These are phyloP conservation scores for Anolis apletophallus DNA, from an alignment of 2,797 vertebrate species.

Conservation along the genomic window DNA sequence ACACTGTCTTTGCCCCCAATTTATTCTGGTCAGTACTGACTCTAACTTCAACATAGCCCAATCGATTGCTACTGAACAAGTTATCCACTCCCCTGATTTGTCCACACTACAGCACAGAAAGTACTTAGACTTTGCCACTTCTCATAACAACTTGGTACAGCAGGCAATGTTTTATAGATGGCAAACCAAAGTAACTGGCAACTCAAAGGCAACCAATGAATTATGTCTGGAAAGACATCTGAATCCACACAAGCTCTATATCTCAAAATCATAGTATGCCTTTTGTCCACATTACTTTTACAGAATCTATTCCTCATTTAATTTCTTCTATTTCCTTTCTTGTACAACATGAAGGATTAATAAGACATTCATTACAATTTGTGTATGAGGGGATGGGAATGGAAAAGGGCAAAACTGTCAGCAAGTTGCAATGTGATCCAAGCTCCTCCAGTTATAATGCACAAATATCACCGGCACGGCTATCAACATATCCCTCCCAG, in stretches of 20 bases:
- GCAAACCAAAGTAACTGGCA: not conserved
- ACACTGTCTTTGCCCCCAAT: too few relatives aligned
- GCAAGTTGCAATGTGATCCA: not conserved
- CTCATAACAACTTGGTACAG: not conserved
- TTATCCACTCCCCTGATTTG: not conserved
- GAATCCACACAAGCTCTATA: not conserved
- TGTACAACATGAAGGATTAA: not conserved
- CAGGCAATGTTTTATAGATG: not conserved
- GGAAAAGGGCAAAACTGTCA: conserved; percentile 26
- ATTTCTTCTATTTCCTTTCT: conserved; percentile 12
- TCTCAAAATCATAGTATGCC: not conserved
- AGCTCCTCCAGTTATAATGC: not conserved
- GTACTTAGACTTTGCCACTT: not conserved
- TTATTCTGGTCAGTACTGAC: not conserved
- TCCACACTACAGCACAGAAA: not conserved
- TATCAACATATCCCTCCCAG: conserved; percentile 46
- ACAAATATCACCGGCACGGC: conserved; percentile 20
- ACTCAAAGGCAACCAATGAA: not conserved
- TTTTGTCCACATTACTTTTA: not conserved
- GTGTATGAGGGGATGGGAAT: not conserved
- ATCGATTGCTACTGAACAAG: not conserved
- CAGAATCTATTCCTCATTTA: not conserved
- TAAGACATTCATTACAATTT: not conserved
- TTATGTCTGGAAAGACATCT: not conserved
- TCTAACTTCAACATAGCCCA: not conserved